phyloP scores from a whole-genome alignment of 2,888 invertebrate genomes.

The Pheosia gnoma region DNA sequence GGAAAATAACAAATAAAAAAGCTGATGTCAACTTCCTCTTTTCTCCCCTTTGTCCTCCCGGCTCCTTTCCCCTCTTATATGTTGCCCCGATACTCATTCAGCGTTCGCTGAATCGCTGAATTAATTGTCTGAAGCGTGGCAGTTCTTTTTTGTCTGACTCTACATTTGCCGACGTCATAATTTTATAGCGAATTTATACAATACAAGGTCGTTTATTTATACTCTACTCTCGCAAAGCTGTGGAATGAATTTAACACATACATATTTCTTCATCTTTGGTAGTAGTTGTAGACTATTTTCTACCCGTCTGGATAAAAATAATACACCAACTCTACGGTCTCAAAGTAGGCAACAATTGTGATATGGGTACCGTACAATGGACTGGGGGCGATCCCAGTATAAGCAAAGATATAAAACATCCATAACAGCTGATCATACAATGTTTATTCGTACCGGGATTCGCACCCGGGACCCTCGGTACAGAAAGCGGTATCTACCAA shows the following conservation, averaged over 20 bases:
- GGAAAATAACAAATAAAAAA: conserved; percentile 7
- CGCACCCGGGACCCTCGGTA: no score
- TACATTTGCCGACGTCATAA: background rate
- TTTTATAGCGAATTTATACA: background rate
- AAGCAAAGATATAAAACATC: no score
- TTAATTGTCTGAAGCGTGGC: background rate
- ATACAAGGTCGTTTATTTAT: background rate
- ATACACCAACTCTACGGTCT: no score
- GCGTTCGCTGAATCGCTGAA: background rate
- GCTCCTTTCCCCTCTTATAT: background rate
- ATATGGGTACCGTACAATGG: no score
- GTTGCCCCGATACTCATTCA: background rate
- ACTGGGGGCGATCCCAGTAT: no score
- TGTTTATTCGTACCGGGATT: no score
- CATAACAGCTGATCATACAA: no score
- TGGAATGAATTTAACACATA: background rate
- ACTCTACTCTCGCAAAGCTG: background rate
- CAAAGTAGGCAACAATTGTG: no score
- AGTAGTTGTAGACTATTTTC: no score
- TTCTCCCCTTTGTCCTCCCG: background rate
- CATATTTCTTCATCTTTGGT: no score
- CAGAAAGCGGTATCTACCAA: no score
- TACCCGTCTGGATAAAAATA: no score
- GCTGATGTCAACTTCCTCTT: background rate
- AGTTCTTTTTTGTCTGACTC: background rate